phyloP scores from a whole-genome alignment of 2,113 vertebrate species.

The Pantherophis guttatus region DNA sequence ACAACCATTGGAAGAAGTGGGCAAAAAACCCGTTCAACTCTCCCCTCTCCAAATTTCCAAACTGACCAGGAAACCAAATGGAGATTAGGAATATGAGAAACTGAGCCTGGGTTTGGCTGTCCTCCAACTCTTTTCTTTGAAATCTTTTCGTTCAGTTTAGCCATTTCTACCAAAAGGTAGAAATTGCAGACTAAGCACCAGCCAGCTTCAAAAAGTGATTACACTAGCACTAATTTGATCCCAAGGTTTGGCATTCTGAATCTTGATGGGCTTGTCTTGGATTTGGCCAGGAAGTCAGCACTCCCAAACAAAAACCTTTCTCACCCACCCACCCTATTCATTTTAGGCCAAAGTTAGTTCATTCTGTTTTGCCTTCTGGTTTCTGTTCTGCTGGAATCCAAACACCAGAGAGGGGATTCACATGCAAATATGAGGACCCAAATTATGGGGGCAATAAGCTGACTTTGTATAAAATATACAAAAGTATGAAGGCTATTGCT shows the following conservation, averaged over 20 bases:
- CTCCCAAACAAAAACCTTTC: neutral
- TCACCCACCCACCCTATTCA: neutral
- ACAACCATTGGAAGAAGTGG: neutral
- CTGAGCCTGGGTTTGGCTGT: neutral
- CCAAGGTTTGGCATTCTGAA: neutral
- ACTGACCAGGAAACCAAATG: neutral
- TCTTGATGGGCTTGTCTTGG: neutral
- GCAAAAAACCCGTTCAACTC: neutral
- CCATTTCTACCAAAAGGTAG: neutral
- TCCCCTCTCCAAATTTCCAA: neutral
- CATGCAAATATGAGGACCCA: neutral
- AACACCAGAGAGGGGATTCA: neutral
- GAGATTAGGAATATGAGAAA: neutral
- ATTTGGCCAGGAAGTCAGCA: neutral
- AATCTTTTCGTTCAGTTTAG: constrained; percentile 2
- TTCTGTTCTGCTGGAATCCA: neutral
- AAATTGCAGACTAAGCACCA: neutral
- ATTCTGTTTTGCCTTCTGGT: neutral
- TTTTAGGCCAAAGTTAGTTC: neutral
- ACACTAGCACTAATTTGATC: neutral
- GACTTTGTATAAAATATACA: no score
- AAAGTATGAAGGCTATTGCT: no score
- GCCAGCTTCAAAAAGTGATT: neutral
- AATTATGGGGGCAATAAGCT: no score
- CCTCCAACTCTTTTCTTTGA: constrained; percentile 26